Percentiles rank a stretch among this genome's conserved stretches.
Evolutionary conservation across 1,140 invertebrate genomes (phyloP).

Genomic region (Panonychus citri): DNA sequence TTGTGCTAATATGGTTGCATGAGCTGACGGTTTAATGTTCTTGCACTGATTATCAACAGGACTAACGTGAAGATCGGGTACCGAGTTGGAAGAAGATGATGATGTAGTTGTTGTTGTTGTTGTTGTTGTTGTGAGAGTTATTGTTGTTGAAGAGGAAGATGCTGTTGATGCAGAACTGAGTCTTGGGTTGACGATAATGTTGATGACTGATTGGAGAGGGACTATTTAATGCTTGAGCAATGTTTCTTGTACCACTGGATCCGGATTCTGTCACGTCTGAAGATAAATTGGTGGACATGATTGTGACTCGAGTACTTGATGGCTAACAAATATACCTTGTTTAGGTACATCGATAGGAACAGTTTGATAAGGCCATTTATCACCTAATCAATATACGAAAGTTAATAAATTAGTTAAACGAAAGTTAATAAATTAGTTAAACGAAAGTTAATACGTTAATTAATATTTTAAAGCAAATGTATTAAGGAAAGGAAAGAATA

Average conservation of each 20-base stretch:
- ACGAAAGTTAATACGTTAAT: no score
- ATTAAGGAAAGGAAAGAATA: no score
- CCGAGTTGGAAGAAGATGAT: not conserved
- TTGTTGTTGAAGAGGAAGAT: no score
- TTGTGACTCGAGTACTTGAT: not conserved
- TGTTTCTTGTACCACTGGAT: no score
- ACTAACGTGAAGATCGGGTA: not conserved
- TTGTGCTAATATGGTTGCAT: constrained; percentile 2
- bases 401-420: not conserved
- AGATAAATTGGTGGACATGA: not conserved
- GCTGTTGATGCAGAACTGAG: no score
- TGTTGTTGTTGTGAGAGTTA: no score
- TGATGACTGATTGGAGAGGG: not conserved
- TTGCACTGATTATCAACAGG: constrained; percentile 5
- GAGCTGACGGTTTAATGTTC: not conserved
- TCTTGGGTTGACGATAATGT: no score
- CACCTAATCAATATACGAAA: not conserved
- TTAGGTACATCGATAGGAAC: constrained; percentile 1
- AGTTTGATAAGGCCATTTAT: not conserved
- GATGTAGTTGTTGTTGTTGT: not conserved
- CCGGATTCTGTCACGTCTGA: no score
- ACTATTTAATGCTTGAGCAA: no score
- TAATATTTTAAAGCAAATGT: no score
- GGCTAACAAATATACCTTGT: not conserved
- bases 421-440: no score